Conservation (phyloP, 2,888 invertebrate genomes). For the Horisme vitalbata region DNA sequence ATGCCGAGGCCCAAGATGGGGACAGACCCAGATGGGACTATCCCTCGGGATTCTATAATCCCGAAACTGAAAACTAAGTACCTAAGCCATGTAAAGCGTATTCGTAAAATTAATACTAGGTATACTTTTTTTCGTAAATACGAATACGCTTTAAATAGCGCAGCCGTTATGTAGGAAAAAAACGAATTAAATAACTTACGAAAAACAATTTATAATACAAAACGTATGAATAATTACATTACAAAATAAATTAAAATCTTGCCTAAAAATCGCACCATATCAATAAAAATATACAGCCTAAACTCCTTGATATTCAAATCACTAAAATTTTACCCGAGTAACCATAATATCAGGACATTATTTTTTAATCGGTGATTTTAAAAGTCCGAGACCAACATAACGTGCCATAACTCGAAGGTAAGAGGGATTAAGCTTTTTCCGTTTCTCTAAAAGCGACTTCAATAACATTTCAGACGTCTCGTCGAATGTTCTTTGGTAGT, state of each 20-base stretch:
- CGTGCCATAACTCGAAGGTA: constrained; percentile 75
- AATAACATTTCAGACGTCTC: constrained; percentile 61
- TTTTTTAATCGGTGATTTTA: constrained; percentile 49
- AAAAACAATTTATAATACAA: constrained; percentile 15
- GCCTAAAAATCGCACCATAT: constrained; percentile 1
- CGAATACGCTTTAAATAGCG: background rate
- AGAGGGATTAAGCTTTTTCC: constrained; percentile 69
- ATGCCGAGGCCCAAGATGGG: too few species aligned
- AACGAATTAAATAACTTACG: background rate
- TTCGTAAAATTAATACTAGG: too few species aligned
- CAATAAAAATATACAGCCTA: background rate
- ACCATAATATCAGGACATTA: background rate
- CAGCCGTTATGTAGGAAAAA: background rate
- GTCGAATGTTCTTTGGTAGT: constrained; percentile 67
- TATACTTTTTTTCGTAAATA: too few species aligned
- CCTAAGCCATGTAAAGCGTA: too few species aligned
- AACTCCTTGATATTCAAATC: background rate
- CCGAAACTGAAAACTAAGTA: too few species aligned
- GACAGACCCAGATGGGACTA: too few species aligned
- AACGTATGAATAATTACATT: background rate
- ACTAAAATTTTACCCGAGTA: constrained; percentile 19
- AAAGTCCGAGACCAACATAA: constrained; percentile 69
- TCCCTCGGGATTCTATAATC: too few species aligned
- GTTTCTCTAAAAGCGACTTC: constrained; percentile 61
- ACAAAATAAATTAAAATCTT: constrained; percentile 20